A percentile compares a stretch with the other conserved stretches of the same genome.
Conservation (phyloP, 2,797 vertebrate genomes). For the Poecilia velifera region DNA sequence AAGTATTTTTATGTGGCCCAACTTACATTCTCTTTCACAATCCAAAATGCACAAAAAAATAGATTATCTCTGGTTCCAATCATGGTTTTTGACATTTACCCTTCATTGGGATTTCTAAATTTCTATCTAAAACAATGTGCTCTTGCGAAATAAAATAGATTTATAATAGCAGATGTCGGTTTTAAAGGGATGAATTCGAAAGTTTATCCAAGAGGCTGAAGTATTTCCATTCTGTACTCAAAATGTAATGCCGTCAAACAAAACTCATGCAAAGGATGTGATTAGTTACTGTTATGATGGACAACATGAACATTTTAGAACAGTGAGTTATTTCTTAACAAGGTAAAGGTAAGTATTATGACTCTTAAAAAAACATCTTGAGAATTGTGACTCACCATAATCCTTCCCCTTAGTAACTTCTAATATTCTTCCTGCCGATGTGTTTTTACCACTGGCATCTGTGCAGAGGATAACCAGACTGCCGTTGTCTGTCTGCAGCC, state of each 20-base stretch:
- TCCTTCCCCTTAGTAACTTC: slow-evolving; percentile 95
- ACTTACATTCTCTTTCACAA: slow-evolving; percentile 62
- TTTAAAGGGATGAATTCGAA: slow-evolving; percentile 44
- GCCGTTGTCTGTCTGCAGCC: slow-evolving; percentile 87
- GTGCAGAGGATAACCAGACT: slow-evolving; percentile 95
- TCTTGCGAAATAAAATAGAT: slow-evolving; percentile 66
- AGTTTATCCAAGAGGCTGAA: slow-evolving; percentile 48
- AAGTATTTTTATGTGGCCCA: slow-evolving; percentile 66
- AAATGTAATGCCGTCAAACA: slow-evolving; percentile 38
- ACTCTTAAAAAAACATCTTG: slow-evolving; percentile 27
- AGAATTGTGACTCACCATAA: slow-evolving; percentile 87
- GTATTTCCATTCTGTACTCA: slow-evolving; percentile 45
- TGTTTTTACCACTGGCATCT: slow-evolving; percentile 92
- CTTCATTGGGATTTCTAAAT: slow-evolving; percentile 47
- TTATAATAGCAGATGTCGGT: slow-evolving; percentile 55
- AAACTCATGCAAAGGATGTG: slow-evolving; percentile 30
- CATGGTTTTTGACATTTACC: slow-evolving; percentile 55
- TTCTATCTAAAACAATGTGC: slow-evolving; percentile 54
- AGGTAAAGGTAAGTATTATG: slow-evolving; percentile 29
- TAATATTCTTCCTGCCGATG: slow-evolving; percentile 92
- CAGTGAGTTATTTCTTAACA: slow-evolving; percentile 30
- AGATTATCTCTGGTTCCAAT: slow-evolving; percentile 55
- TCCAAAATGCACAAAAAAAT: slow-evolving; percentile 27
- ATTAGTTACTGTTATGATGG: slow-evolving; percentile 26
- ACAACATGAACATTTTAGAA: slow-evolving; percentile 28